Evolutionary conservation across 2,888 invertebrate species (phyloP).

Genomic region (Frankliniella fusca): DNA sequence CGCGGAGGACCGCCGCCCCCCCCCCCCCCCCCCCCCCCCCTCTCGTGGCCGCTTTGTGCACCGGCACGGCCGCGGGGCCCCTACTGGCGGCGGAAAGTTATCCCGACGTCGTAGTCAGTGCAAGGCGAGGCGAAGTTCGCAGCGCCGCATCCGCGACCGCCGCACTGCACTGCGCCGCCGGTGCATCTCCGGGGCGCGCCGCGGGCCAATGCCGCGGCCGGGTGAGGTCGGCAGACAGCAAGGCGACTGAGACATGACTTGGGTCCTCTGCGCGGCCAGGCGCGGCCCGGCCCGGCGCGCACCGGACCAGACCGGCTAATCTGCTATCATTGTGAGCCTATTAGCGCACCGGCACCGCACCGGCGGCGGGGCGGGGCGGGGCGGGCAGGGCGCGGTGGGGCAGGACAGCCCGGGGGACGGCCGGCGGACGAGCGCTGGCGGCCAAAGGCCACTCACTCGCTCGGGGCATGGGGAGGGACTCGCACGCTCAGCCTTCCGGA

Average conservation of each 20-base stretch:
- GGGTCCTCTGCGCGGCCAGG: no score
- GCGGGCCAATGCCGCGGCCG: no score
- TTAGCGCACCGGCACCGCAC: slow-evolving; percentile 12
- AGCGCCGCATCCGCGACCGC: no score
- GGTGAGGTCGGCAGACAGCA: no score
- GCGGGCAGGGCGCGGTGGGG: background rate
- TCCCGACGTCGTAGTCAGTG: background rate
- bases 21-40: no score
- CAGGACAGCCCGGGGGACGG: background rate
- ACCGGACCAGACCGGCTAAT: slow-evolving; percentile 7
- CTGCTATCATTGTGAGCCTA: slow-evolving; percentile 24
- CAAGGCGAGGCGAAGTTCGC: no score
- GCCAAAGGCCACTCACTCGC: background rate
- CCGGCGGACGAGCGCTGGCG: background rate
- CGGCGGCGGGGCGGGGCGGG: background rate
- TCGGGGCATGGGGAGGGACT: slow-evolving; percentile 13
- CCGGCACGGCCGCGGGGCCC: no score
- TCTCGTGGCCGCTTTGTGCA: no score
- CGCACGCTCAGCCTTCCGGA: background rate
- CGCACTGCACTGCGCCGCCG: background rate
- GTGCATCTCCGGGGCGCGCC: background rate
- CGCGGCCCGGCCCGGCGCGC: background rate
- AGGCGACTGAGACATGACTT: background rate
- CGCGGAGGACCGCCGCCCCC: no score
- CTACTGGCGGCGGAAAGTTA: background rate